Evolutionary conservation across 2,797 vertebrate species (phyloP).

Genomic region (Acanthornis magna): DNA sequence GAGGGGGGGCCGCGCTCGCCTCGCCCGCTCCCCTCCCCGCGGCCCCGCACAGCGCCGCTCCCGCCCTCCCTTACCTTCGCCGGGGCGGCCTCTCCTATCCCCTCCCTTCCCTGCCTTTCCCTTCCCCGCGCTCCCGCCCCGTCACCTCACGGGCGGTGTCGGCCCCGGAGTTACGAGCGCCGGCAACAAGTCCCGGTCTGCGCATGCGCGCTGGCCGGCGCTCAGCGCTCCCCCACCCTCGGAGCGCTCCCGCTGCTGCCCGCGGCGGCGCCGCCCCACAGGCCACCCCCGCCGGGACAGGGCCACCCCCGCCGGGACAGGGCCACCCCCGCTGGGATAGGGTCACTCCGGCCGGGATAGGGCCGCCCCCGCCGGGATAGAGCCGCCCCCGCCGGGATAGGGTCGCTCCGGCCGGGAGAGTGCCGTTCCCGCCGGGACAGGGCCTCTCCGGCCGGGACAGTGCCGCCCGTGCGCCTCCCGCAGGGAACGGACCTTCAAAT

Average conservation of each 20-base stretch:
- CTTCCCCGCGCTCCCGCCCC: background rate
- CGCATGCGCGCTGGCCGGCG: background rate
- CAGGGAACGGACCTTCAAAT: background rate
- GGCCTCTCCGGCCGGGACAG: background rate
- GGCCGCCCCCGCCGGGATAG: background rate
- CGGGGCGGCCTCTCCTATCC: background rate
- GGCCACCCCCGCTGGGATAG: too few relatives aligned
- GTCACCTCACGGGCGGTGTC: background rate
- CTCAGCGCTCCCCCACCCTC: background rate
- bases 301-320: background rate
- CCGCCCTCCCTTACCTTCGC: background rate
- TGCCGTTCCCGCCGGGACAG: background rate
- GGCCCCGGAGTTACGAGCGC: background rate
- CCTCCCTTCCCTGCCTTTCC: background rate
- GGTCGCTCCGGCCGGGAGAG: too few relatives aligned
- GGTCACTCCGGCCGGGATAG: too few relatives aligned
- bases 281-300: background rate
- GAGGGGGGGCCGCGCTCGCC: background rate
- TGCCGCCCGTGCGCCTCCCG: too few relatives aligned
- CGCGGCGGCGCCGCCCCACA: background rate
- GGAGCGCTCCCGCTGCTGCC: background rate
- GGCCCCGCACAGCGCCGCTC: background rate
- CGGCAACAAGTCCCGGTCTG: background rate
- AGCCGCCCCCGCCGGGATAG: too few relatives aligned
- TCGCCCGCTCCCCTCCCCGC: background rate